Base-by-base conservation (phyloP, 2,797 vertebrate species). In the Gorsachius magnificus region DNA sequence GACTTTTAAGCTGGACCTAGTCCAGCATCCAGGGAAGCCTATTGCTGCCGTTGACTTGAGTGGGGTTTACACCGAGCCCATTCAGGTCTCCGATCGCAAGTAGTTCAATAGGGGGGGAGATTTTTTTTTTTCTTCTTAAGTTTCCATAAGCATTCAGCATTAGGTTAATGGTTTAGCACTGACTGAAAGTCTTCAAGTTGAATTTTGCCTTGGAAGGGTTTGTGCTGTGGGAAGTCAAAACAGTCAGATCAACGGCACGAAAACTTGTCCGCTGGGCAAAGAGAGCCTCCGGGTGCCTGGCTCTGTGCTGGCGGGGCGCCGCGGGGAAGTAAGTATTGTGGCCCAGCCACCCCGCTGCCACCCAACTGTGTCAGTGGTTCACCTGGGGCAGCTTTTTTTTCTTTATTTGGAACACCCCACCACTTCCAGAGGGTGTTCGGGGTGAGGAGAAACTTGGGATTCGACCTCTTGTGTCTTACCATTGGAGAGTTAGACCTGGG, bases 1-100 rank as follows among this genome's bases (percentile, higher is more conserved):
- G 95, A 96, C 94, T 96, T 94, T 92, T 84, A 92, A 87, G 93
- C 92, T 97, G 95, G 96, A 93, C 89, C 3, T 18, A 46, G 50
- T 84, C 96, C 95, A 96, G 38, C 81, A 45, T 28, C 54, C 90
- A 74, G 85, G 93, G 93, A 93, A 93, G 96, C 85, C 90, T 90
- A 10, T 58, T 72, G 94, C 96, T 56, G 89, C 89, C 2, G 11
- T 25, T 14, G 94, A 57, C 86, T 68, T 31, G 54, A 87, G 88
- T 11, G 94, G 87, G 77, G 57, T 94, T 94, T 87, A 78, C 36
- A 45, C 69, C 58, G 36, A 95, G 91, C 83, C 94, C 87, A 76
- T 96, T 95, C 94, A 84, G 77, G 77, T 93, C 96, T 95, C 95
- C 46, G 13, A 72, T 93, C 95, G 95, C 95, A 93, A 33, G 77